Evolutionary conservation across 64 coral and sea anemone species (phyloP).

Genomic region (Montipora capricornis): DNA sequence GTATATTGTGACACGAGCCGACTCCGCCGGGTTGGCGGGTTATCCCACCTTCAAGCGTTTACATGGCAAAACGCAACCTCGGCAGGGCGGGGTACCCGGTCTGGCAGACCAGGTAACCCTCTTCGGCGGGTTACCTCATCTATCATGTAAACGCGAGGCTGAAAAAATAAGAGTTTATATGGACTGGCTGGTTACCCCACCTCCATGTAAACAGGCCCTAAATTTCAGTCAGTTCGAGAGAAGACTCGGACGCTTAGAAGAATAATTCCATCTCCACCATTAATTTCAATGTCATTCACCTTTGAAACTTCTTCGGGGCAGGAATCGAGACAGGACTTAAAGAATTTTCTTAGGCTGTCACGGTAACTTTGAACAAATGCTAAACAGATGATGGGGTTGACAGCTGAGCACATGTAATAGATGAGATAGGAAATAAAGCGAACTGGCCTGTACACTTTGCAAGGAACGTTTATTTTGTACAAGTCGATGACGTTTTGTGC

Average conservation of each 20-base stretch:
- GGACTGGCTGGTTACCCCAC: too few relatives aligned
- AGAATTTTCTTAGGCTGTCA: not conserved
- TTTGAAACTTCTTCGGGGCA: not conserved
- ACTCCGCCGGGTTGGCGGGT: too few relatives aligned
- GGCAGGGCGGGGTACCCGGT: too few relatives aligned
- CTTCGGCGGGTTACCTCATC: too few relatives aligned
- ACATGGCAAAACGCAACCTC: too few relatives aligned
- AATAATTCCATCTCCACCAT: not conserved
- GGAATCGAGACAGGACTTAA: not conserved
- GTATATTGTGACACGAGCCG: too few relatives aligned
- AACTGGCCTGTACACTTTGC: not conserved
- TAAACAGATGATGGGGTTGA: conserved; percentile 2
- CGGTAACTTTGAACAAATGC: not conserved
- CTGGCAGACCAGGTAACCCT: too few relatives aligned
- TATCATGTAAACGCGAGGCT: too few relatives aligned
- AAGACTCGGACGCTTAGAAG: not conserved
- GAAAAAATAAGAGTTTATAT: too few relatives aligned
- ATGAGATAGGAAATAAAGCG: not conserved
- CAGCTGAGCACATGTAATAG: not conserved
- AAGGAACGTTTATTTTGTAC: not conserved
- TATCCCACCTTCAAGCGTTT: too few relatives aligned
- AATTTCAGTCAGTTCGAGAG: not conserved
- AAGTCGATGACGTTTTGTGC: not conserved
- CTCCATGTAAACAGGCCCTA: not conserved
- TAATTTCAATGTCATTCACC: not conserved